A percentile compares a stretch with the other conserved stretches of the same genome.
Evolutionary conservation across 2,797 vertebrate genomes (phyloP).

Genomic region (Parauchenoglanis ngamensis): DNA sequence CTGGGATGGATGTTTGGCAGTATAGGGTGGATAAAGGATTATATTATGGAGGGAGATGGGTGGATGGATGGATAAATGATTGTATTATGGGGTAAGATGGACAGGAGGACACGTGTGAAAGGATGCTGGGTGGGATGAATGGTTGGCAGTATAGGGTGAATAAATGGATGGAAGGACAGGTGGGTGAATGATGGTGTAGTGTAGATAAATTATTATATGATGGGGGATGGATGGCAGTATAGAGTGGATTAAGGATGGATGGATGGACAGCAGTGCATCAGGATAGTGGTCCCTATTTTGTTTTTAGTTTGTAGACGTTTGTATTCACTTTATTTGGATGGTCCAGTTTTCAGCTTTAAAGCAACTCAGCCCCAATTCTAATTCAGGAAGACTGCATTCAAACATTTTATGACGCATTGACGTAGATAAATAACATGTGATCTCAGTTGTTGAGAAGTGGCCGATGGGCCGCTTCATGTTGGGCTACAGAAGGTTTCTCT

Average conservation of each 20-base stretch:
- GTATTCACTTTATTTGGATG: no score
- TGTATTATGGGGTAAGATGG: no score
- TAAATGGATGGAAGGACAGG: background rate
- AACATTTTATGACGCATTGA: background rate
- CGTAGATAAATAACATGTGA: background rate
- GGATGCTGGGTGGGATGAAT: background rate
- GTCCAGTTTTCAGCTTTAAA: no score
- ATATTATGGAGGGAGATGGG: no score
- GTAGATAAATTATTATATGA: no score
- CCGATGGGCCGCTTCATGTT: background rate
- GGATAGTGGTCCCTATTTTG: no score
- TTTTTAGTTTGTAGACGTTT: no score
- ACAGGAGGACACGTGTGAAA: no score
- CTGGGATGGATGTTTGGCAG: background rate
- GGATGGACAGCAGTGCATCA: no score
- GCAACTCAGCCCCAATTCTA: background rate
- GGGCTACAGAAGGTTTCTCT: background rate
- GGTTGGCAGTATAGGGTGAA: background rate
- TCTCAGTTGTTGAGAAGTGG: background rate
- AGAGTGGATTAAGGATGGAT: background rate
- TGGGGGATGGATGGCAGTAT: background rate
- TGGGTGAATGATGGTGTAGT: background rate
- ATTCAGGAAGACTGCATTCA: background rate
- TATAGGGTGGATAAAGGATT: background rate
- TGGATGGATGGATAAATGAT: background rate